phyloP scores from a whole-genome alignment of 2,797 vertebrate genomes.

The Leucoraja ocellata region DNA sequence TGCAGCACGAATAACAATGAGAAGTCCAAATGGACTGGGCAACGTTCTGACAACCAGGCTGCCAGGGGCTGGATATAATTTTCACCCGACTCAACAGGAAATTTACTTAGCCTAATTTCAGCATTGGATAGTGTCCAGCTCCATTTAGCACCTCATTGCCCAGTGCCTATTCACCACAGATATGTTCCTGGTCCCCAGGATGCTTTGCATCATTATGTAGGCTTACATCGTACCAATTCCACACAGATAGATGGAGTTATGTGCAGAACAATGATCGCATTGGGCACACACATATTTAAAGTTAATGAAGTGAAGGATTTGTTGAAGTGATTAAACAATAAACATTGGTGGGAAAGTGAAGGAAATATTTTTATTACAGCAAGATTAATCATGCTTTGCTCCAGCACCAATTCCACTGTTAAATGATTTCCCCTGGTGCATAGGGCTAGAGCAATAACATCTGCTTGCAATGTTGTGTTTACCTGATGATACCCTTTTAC shows the following conservation, averaged over 20 bases:
- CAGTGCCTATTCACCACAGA: neutral
- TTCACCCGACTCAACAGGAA: neutral
- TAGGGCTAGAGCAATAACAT: neutral
- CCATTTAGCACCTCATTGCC: neutral
- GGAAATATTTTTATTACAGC: neutral
- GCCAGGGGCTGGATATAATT: neutral
- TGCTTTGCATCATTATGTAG: neutral
- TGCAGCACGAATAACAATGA: neutral
- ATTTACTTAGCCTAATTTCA: neutral
- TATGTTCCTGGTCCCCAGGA: neutral
- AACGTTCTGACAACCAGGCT: neutral
- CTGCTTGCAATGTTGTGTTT: neutral
- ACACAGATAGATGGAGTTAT: neutral
- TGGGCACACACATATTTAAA: neutral
- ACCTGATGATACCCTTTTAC: neutral
- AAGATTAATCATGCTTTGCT: neutral
- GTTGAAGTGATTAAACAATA: neutral
- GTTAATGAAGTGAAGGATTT: neutral
- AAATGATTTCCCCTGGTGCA: neutral
- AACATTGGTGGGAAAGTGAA: neutral
- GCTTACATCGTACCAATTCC: neutral
- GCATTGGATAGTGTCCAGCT: neutral
- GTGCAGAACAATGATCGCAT: neutral
- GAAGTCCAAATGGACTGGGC: neutral
- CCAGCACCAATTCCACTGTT: neutral